Evolutionary conservation across 1,140 invertebrate genomes (phyloP), one percentile per base, ranked within the genome.

Genomic region (Orchestia grillus): DNA sequence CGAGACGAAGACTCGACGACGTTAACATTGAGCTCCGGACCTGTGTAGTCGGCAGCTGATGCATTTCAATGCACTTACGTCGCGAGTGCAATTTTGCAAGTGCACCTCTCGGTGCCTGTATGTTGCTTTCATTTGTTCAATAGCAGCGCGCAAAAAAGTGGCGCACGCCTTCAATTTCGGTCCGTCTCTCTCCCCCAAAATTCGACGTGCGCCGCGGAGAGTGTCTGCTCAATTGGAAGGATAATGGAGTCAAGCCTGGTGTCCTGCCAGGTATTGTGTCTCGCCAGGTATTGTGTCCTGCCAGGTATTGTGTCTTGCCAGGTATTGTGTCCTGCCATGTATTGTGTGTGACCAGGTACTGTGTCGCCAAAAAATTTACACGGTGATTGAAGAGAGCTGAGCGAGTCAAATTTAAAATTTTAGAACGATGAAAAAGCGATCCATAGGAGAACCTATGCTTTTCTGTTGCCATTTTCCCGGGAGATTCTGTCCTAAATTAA

Each of bases 81-180:
- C 62, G 36, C 1, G 62, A 77, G 62, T 77, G 62, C 62, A 77
- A 77, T 77, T 77, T 77, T 77, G 62, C 62, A 77, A 77, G 62
- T 77, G 62, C 62, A 77, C 62, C 62, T 77, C 62, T 77, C 62
- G 62, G 62, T 77, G 62, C 62, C 62, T 77, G 62, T 77, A 77
- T 77, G 36, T 77, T 77, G 62, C 62, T 23, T 77, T 77, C 62
- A 77, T 77, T 77, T 77, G 62, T 77, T 77, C 28, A 77, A 77
- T 77, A 77, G 62, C 28, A 77, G 11, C 62, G 62, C 62, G 62
- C 28, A 77, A 77, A 77, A 77, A n/a, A 77, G 36, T 77, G 62
- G 62, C 62, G 36, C 62, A 77, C 62, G 62, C 28, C 36, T 77
- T 77, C 62, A 77, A 77, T 77, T 77, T 77, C 15, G 62, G 62